These are phyloP conservation scores for Linnaemya tessellans DNA, from an alignment of 2,888 invertebrate genomes.

Conservation along the genomic window DNA sequence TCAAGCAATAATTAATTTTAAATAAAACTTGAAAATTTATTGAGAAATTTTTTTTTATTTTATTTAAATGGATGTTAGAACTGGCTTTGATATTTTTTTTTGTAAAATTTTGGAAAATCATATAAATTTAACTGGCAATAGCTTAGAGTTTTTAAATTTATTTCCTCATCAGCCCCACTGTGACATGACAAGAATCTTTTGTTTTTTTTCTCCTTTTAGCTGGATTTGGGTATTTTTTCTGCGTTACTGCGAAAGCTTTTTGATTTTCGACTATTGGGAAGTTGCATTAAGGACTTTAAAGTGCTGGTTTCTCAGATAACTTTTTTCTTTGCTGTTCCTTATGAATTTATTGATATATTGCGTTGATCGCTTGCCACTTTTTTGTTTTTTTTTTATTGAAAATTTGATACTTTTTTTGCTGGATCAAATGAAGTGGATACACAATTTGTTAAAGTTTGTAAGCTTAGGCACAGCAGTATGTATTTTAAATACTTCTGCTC, in stretches of 20 bases:
- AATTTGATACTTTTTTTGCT: conserved; percentile 71
- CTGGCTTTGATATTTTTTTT: too few species aligned
- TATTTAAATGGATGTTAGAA: too few species aligned
- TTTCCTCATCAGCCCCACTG: background rate
- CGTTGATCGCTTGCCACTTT: conserved; percentile 27
- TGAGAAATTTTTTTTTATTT: too few species aligned
- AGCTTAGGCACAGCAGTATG: conserved; percentile 72
- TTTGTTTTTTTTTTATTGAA: conserved; percentile 24
- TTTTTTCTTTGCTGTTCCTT: background rate
- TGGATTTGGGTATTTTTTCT: conserved; percentile 15
- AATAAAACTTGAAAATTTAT: too few species aligned
- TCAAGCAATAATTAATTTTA: too few species aligned
- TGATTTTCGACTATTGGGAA: conserved; percentile 34
- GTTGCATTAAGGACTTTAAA: conserved; percentile 46
- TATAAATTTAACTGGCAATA: too few species aligned
- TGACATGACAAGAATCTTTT: conserved; percentile 22
- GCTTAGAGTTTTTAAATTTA: background rate
- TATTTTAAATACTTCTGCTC: conserved; percentile 49
- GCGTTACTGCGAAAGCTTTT: background rate
- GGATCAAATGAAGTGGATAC: conserved; percentile 68
- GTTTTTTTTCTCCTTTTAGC: conserved; percentile 23
- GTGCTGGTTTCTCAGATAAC: conserved; percentile 43
- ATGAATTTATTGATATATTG: conserved; percentile 46
- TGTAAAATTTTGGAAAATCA: too few species aligned
- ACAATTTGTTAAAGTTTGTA: conserved; percentile 71